Conservation (phyloP, 2,888 invertebrate genomes). For the Dryomyza anilis region DNA sequence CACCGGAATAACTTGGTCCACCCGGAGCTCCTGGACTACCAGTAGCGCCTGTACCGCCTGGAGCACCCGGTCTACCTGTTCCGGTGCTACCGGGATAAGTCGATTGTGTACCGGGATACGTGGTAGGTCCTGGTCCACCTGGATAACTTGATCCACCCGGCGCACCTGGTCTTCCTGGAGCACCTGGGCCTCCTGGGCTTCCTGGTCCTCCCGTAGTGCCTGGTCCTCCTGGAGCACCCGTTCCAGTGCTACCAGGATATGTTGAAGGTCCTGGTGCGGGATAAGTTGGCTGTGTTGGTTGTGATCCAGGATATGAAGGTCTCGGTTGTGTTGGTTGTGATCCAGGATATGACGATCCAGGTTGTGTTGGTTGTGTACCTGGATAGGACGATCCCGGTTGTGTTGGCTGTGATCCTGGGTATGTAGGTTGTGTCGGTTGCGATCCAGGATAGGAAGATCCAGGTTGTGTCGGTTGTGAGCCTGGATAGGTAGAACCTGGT, state of each 20-base stretch:
- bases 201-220: conserved; percentile 14
- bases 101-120: conserved; percentile 19
- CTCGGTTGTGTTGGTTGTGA: conserved; percentile 11
- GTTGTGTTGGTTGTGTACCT: conserved; percentile 15
- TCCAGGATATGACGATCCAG: conserved; percentile 7
- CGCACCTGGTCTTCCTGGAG: conserved; percentile 10
- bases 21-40: conserved; percentile 18
- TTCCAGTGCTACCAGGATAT: conserved; percentile 20
- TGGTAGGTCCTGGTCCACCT: conserved; percentile 12
- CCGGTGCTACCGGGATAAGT: conserved; percentile 8
- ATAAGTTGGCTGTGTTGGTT: conserved; percentile 26
- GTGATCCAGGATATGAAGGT: conserved; percentile 31
- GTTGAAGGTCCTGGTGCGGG: conserved; percentile 26
- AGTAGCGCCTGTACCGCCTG: conserved; percentile 20
- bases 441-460: conserved; percentile 17
- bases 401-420: conserved; percentile 9
- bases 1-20: not conserved
- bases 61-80: conserved; percentile 12
- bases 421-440: conserved; percentile 11
- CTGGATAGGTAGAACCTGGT: conserved; percentile 26
- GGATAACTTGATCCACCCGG: conserved; percentile 30
- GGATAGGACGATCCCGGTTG: conserved; percentile 28
- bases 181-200: conserved; percentile 10
- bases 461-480: conserved; percentile 21
- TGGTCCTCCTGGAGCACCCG: conserved; percentile 8